phyloP scores from a whole-genome alignment of 1,140 invertebrate species.

The Agraylea sexmaculata region DNA sequence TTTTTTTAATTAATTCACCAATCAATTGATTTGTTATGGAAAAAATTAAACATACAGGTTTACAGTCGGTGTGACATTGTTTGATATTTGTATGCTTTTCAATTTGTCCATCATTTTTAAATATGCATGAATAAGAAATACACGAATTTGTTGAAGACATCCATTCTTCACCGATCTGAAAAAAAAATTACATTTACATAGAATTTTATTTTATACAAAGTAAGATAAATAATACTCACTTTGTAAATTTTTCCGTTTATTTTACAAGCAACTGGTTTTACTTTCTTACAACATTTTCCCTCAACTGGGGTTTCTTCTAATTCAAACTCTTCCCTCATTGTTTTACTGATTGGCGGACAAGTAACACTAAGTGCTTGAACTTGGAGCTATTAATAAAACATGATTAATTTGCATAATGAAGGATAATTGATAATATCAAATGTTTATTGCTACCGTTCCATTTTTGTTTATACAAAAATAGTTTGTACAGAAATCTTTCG shows the following conservation, averaged over 20 bases:
- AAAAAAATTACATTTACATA: too few species aligned
- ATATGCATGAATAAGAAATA: too few species aligned
- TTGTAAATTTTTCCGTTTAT: constrained; percentile 39
- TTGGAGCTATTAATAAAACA: constrained; percentile 28
- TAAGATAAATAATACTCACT: too few species aligned
- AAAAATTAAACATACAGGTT: constrained; percentile 23
- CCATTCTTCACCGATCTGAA: too few species aligned
- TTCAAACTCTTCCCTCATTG: constrained; percentile 35
- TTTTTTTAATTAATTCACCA: not conserved
- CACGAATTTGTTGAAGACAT: too few species aligned
- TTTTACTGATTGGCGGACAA: constrained; percentile 31
- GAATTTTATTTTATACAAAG: too few species aligned
- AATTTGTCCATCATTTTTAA: too few species aligned
- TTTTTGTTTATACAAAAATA: constrained; percentile 42
- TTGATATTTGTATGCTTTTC: too few species aligned
- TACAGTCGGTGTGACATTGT: constrained; percentile 25
- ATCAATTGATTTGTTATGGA: not conserved
- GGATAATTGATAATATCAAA: not conserved
- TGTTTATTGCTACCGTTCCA: constrained; percentile 34
- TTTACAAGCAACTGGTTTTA: constrained; percentile 43
- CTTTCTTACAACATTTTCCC: constrained; percentile 44
- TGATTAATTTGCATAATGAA: not conserved
- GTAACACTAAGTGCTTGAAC: constrained; percentile 33
- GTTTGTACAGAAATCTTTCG: constrained; percentile 45
- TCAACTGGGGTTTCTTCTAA: constrained; percentile 32